Evolutionary conservation across 2,797 vertebrate genomes (phyloP).

Genomic region (Paguma larvata): DNA sequence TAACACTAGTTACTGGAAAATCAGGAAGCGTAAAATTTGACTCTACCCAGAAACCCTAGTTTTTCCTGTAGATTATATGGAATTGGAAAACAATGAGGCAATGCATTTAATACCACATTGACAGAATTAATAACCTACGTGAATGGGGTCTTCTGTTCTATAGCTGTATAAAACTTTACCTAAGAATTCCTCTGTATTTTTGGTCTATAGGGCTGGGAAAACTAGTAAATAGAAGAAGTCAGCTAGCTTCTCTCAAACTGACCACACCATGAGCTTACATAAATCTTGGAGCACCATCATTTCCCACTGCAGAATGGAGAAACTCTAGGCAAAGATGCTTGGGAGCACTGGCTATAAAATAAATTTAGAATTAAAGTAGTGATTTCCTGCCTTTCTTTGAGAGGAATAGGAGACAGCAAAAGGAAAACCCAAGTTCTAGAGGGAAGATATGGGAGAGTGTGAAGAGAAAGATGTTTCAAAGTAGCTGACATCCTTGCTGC

Average conservation of each 20-base stretch:
- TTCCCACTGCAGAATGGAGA: neutral
- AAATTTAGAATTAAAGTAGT: neutral
- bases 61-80: neutral
- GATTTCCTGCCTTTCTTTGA: slow-evolving; percentile 16
- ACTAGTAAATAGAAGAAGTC: neutral
- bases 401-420: neutral
- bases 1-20: neutral
- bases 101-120: neutral
- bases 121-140: neutral
- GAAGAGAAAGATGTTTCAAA: neutral
- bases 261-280: neutral
- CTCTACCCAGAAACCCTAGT: neutral
- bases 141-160: neutral
- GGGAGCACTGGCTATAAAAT: neutral
- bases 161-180: neutral
- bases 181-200: neutral
- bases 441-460: neutral
- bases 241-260: neutral
- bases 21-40: slow-evolving; percentile 15
- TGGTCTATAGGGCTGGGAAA: neutral
- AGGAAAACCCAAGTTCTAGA: neutral
- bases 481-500: neutral
- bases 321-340: neutral
- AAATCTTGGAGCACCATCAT: neutral
- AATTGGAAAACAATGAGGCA: slow-evolving; percentile 5